A percentile compares a stretch with the other conserved stretches of the same genome.
Conservation (phyloP, 2,888 invertebrate genomes). For the Tineola bisselliella region DNA sequence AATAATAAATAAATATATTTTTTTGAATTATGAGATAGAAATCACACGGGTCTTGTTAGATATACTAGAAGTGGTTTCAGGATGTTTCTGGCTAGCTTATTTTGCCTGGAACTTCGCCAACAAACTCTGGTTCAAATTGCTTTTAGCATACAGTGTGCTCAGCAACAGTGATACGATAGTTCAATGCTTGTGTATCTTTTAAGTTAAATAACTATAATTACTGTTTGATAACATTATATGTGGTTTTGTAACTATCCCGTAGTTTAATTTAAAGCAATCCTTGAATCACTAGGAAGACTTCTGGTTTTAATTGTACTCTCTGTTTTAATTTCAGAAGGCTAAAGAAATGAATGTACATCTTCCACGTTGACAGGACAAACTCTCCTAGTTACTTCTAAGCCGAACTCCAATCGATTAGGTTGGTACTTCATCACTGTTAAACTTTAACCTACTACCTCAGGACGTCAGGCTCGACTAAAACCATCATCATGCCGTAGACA, state of each 20-base stretch:
- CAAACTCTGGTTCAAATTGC: slow-evolving; percentile 52
- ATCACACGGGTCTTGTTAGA: slow-evolving; percentile 10
- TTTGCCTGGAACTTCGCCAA: slow-evolving; percentile 58
- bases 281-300: too few species aligned
- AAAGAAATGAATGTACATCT: too few species aligned
- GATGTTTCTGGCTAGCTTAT: slow-evolving; percentile 56
- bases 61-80: slow-evolving; percentile 28
- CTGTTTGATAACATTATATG: background rate
- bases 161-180: slow-evolving; percentile 41
- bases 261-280: too few species aligned
- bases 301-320: too few species aligned
- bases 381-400: too few species aligned
- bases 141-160: slow-evolving; percentile 43
- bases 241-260: background rate
- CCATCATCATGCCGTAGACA: too few species aligned
- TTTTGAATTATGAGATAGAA: slow-evolving; percentile 2
- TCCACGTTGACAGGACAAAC: too few species aligned
- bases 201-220: background rate
- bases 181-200: slow-evolving; percentile 6
- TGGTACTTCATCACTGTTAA: too few species aligned
- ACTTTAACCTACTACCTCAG: too few species aligned
- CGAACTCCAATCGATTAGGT: too few species aligned
- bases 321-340: too few species aligned
- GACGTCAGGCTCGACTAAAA: too few species aligned
- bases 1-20: background rate